phyloP scores from a whole-genome alignment of 2,888 invertebrate species.

The Geophilus truncorum region DNA sequence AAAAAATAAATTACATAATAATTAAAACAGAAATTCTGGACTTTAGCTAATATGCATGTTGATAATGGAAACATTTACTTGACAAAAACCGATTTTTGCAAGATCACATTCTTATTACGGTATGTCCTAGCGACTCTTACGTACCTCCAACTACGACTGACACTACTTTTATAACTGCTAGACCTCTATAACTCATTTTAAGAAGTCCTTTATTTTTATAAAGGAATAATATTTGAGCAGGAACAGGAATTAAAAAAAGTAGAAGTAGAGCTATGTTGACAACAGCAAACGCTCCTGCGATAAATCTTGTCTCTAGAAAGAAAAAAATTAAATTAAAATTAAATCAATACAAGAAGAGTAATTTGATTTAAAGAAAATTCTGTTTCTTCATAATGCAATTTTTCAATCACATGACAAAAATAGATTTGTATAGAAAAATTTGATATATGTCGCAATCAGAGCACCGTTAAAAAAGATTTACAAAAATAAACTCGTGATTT shows the following conservation, averaged over 20 bases:
- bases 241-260: slow-evolving; percentile 2
- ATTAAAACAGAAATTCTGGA: too few species aligned
- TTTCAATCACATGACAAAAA: background rate
- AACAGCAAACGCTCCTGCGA: slow-evolving; percentile 24
- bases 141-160: background rate
- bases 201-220: background rate
- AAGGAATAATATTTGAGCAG: background rate
- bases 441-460: background rate
- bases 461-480: background rate
- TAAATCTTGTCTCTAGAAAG: background rate
- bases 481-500: background rate
- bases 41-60: too few species aligned
- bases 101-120: too few species aligned
- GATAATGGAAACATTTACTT: too few species aligned
- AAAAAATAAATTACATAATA: too few species aligned
- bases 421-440: background rate
- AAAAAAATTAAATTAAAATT: background rate
- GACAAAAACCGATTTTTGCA: too few species aligned
- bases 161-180: background rate
- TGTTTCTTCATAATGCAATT: too few species aligned
- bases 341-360: too few species aligned
- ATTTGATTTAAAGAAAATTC: background rate
- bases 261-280: background rate
- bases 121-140: background rate
- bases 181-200: background rate